A percentile compares a stretch with the other conserved stretches of the same genome.
Evolutionary conservation across 2,113 vertebrate species (phyloP).

Genomic region (Amphiprion percula): DNA sequence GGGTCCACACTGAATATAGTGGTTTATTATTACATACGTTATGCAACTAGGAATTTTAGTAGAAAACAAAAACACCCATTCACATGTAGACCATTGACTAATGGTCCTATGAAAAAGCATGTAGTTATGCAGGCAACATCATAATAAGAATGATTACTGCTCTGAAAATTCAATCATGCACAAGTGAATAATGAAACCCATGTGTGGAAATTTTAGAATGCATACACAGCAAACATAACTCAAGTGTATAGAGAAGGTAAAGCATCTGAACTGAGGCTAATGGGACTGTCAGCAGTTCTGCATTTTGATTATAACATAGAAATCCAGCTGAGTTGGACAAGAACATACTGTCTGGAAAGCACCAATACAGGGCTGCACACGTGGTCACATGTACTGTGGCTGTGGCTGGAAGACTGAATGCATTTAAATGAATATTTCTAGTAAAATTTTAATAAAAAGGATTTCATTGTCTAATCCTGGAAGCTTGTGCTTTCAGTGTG

Average conservation of each 20-base stretch:
- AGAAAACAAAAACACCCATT: slow-evolving; percentile 31
- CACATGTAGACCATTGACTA: not conserved
- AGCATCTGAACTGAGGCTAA: too few species aligned
- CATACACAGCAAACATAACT: not conserved
- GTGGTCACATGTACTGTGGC: too few species aligned
- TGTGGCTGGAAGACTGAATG: too few species aligned
- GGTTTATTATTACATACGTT: slow-evolving; percentile 24
- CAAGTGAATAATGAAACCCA: not conserved
- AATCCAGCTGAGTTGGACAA: too few species aligned
- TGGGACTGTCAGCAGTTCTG: too few species aligned
- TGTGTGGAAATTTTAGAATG: not conserved
- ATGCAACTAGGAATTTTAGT: not conserved
- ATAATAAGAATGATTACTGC: not conserved
- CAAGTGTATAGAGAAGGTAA: not conserved
- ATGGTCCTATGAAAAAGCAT: not conserved
- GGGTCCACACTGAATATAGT: not conserved
- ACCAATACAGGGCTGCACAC: too few species aligned
- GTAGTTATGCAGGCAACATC: not conserved
- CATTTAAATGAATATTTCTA: too few species aligned
- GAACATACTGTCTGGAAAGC: too few species aligned
- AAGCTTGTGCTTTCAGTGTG: too few species aligned
- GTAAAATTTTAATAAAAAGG: too few species aligned
- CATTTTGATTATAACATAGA: too few species aligned
- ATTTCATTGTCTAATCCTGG: too few species aligned
- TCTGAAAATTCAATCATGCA: slow-evolving; percentile 21